Evolutionary conservation across 2,113 vertebrate genomes (phyloP).

Genomic region (Nansenia antarctica): DNA sequence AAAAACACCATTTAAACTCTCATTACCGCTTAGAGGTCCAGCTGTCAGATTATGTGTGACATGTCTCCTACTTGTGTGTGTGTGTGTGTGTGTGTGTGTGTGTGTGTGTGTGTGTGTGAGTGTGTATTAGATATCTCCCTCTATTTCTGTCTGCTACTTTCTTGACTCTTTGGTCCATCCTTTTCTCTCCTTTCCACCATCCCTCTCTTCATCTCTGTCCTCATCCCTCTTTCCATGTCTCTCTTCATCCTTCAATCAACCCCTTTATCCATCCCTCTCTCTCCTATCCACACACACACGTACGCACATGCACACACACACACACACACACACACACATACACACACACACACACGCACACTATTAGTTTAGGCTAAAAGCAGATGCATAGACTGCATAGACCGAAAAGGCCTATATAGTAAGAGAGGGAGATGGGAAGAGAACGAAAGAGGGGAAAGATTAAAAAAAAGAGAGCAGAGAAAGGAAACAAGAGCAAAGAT

Average conservation of each 20-base stretch:
- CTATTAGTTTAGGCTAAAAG: background rate
- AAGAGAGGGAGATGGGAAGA: too few relatives aligned
- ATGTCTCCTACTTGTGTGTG: background rate
- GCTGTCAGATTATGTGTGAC: slow-evolving; percentile 11
- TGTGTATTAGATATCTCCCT: background rate
- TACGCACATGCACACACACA: background rate
- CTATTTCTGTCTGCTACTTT: background rate
- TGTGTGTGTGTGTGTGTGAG: background rate
- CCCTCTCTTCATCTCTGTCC: background rate
- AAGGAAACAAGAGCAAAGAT: background rate
- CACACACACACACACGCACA: background rate
- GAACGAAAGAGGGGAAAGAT: background rate
- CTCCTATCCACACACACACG: background rate
- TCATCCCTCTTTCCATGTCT: background rate
- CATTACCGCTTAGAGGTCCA: slow-evolving; percentile 3
- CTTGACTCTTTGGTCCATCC: background rate
- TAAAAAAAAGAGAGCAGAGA: background rate
- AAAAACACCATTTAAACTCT: slow-evolving; percentile 11
- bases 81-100: slow-evolving; percentile 11
- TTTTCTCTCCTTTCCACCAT: background rate
- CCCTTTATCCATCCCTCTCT: too few relatives aligned
- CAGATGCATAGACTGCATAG: background rate
- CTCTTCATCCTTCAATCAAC: too few relatives aligned
- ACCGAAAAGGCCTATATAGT: background rate
- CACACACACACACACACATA: background rate